Evolutionary conservation across 2,888 invertebrate genomes (phyloP).

Genomic region (Lasioglossum vierecki): DNA sequence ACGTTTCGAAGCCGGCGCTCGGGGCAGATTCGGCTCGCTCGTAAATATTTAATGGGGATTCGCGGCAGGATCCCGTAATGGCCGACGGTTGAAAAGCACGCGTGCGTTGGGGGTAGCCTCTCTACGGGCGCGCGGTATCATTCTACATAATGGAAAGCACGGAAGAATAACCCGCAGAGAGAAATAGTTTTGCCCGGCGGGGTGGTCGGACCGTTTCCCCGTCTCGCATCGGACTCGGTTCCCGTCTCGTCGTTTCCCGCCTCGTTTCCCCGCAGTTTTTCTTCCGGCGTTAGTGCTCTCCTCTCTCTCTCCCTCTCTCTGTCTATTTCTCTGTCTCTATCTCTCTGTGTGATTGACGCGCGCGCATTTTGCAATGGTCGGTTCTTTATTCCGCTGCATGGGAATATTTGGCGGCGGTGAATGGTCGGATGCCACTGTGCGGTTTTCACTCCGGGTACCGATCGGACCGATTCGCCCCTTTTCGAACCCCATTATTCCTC

Average conservation of each 20-base stretch:
- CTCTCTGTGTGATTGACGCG: background rate
- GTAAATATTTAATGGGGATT: conserved; percentile 74
- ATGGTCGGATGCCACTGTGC: background rate
- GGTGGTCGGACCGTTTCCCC: background rate
- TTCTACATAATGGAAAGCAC: conserved; percentile 50
- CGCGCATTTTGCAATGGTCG: background rate
- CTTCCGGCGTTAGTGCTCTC: background rate
- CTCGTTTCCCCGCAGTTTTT: conserved; percentile 2
- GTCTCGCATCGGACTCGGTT: background rate
- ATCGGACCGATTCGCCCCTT: background rate
- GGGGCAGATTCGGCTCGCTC: conserved; percentile 63
- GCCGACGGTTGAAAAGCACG: conserved; percentile 37
- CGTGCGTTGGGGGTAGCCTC: conserved; percentile 18
- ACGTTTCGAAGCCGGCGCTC: conserved; percentile 19
- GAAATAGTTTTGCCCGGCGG: conserved; percentile 19
- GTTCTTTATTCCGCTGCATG: conserved; percentile 2
- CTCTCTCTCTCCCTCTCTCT: background rate
- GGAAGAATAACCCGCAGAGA: conserved; percentile 37
- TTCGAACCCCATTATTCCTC: background rate
- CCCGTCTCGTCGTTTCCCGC: background rate
- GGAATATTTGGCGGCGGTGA: background rate
- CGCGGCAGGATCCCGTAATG: conserved; percentile 56
- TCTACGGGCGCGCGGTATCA: background rate
- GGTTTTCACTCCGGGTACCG: background rate
- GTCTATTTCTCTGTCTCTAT: too few species aligned